Conservation (phyloP, 2,888 invertebrate genomes). For the Epinotia ramella region DNA sequence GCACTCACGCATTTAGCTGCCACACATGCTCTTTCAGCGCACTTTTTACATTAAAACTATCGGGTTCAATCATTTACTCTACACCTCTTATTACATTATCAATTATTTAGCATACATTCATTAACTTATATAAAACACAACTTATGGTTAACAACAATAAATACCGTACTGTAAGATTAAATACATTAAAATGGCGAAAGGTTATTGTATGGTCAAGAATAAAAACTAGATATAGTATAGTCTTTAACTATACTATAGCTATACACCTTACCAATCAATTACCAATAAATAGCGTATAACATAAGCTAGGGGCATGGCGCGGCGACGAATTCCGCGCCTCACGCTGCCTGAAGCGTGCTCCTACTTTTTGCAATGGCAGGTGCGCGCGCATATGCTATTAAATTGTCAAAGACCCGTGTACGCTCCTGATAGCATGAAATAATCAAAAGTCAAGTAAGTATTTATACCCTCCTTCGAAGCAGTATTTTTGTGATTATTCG, state of each 20-base stretch:
- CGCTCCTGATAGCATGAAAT: slow-evolving; percentile 71
- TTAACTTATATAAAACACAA: not conserved
- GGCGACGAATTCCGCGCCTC: slow-evolving; percentile 83
- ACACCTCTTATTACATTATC: not conserved
- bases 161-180: slow-evolving; percentile 43
- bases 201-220: slow-evolving; percentile 64
- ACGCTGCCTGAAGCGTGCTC: slow-evolving; percentile 79
- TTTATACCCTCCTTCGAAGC: slow-evolving; percentile 39
- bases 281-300: slow-evolving; percentile 82
- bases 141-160: not conserved
- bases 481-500: slow-evolving; percentile 45
- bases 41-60: not conserved
- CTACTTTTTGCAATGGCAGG: slow-evolving; percentile 83
- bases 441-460: slow-evolving; percentile 72
- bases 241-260: too few relatives aligned
- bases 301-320: slow-evolving; percentile 73
- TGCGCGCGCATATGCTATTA: slow-evolving; percentile 83
- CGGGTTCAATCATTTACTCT: not conserved
- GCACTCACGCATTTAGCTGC: slow-evolving; percentile 24
- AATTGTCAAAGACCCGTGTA: slow-evolving; percentile 81
- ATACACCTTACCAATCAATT: slow-evolving; percentile 83
- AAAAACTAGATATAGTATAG: too few relatives aligned
- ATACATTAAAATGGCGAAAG: slow-evolving; percentile 54
- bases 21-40: not conserved
- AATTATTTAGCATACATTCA: not conserved